Conservation (phyloP, 37 sponge, comb jelly and placozoan genomes). For the Eunapius fragilis region DNA sequence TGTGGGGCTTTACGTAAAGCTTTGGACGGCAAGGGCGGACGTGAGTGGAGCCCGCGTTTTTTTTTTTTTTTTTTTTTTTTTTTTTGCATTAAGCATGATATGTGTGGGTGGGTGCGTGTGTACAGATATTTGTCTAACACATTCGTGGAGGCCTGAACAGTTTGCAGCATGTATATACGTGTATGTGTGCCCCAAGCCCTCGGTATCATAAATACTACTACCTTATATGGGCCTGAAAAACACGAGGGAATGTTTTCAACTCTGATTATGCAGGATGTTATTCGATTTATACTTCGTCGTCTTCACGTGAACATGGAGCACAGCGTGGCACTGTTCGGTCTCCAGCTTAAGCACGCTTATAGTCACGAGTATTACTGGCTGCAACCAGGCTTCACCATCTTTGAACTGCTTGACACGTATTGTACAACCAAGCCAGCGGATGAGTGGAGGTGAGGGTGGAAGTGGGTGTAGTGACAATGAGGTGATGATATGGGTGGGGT, state of each 20-base stretch:
- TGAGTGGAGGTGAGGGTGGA: conserved; percentile 63
- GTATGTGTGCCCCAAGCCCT: neutral
- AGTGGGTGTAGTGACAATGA: neutral
- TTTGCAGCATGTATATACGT: no score
- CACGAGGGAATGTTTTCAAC: neutral
- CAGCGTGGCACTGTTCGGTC: conserved; percentile 44
- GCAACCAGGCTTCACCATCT: conserved; percentile 51
- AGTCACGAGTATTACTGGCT: conserved; percentile 75
- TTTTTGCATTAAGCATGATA: no score
- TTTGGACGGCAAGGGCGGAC: no score
- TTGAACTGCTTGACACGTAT: conserved; percentile 41
- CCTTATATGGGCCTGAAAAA: neutral
- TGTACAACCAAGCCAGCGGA: conserved; percentile 34
- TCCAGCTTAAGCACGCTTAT: conserved; percentile 38
- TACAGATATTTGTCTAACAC: neutral
- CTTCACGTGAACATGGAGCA: conserved; percentile 71
- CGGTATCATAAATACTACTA: neutral
- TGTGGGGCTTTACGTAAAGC: no score
- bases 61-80: no score
- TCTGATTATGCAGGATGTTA: conserved; percentile 40
- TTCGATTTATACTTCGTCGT: conserved; percentile 50
- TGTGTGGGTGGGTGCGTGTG: no score
- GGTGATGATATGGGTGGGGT: neutral
- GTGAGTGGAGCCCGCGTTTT: no score
- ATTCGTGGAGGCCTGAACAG: neutral